phyloP scores from a whole-genome alignment of 2,888 invertebrate species.

The Drosophila anceps region DNA sequence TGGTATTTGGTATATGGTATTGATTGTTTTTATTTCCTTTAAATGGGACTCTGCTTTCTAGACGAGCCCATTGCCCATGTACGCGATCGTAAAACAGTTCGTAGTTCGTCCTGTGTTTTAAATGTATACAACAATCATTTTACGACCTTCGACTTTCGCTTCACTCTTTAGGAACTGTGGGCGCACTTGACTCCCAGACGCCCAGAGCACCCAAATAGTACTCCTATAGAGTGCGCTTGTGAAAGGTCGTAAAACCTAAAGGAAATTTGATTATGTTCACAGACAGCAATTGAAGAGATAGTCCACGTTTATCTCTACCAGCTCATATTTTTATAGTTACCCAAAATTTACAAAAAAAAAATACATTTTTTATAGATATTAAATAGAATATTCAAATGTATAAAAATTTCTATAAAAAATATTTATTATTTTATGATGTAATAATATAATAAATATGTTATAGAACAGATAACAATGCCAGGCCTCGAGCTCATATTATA shows the following conservation, averaged over 20 bases:
- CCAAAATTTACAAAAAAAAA: neutral
- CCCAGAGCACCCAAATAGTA: constrained; percentile 12
- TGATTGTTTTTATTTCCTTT: constrained; percentile 80
- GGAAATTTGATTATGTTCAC: constrained; percentile 62
- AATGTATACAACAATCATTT: constrained; percentile 77
- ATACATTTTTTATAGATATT: constrained; percentile 27
- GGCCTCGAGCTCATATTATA: neutral
- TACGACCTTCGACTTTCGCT: constrained; percentile 74
- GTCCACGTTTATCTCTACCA: constrained; percentile 30
- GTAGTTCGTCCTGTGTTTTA: constrained; percentile 66
- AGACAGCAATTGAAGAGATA: constrained; percentile 65
- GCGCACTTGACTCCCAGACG: constrained; percentile 67
- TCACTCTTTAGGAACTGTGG: constrained; percentile 51
- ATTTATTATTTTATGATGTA: constrained; percentile 1
- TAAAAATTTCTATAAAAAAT: constrained; percentile 2
- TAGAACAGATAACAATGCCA: neutral
- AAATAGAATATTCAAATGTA: constrained; percentile 12
- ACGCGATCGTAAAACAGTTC: constrained; percentile 67
- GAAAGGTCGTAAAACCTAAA: constrained; percentile 72
- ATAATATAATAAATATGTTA: neutral
- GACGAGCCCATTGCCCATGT: constrained; percentile 38
- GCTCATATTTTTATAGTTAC: constrained; percentile 29
- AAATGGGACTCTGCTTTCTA: constrained; percentile 71
- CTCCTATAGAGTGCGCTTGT: constrained; percentile 37
- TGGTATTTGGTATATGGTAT: constrained; percentile 44